Evolutionary conservation across 2,888 invertebrate species (phyloP), one percentile per base, ranked within the genome.

Genomic region (Aspidiotus destructor): DNA sequence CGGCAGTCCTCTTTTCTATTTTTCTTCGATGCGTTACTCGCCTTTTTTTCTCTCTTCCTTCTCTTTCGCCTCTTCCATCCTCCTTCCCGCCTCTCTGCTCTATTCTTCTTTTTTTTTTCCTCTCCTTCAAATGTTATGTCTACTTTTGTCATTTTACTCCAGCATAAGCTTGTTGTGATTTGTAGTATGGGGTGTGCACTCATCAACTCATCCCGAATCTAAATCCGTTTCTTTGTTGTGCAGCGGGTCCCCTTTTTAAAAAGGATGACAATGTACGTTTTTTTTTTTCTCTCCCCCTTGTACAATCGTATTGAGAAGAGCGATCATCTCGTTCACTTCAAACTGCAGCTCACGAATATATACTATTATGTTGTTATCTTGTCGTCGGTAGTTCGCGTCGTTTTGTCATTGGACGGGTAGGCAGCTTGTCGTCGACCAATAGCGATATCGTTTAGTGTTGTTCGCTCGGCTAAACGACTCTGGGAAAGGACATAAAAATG

Each of bases 221-320:
- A 40, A 58, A 58, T 58, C 58, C 58, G 40, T 58, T 28, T 28
- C 28, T 58, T 58, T 58, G 58, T 58, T 58, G 28, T 58, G 13
- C 58, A 28, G 58, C 58, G 28, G 40, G 67, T 67, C 67, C 67
- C 67, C 67, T 67, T 67, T 67, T 67, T 67, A 67, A 67, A 67
- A 67, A 67, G 44, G 67, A 67, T 67, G 67, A 67, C 67, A 67
- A 58, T 52, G 67, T 67, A 67, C 67, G 44, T 67, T 67, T 67
- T 67, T 58, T 44, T 63, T 41, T 7, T n/a, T n/a, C n/a, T 63
- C 15, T 28, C 53, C 17, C 41, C 28, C 28, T 28, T 28, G 5
- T 28, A 28, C 28, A 28, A 28, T 28, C 28, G 28, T 28, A 28
- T 28, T 48, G 48, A 48, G n/a, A 48, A 48, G 48, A 48, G 6